A percentile compares a stretch with the other conserved stretches of the same genome.
phyloP scores from a whole-genome alignment of 2,888 invertebrate genomes.

The Subacronicta megacephala region DNA sequence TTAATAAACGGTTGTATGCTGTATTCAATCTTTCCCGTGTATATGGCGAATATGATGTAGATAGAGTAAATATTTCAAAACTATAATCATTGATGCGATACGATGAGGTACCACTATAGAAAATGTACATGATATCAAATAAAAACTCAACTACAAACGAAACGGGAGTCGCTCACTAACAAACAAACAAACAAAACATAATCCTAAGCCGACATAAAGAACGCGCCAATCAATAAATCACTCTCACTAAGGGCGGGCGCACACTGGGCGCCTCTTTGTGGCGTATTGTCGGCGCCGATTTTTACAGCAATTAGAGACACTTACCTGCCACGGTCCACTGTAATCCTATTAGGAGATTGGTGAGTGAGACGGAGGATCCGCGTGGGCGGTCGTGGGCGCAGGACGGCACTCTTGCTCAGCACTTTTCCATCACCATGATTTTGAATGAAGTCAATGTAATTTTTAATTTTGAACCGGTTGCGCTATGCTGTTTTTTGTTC shows the following conservation, averaged over 20 bases:
- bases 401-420: conserved; percentile 61
- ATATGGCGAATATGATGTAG: too few relatives aligned
- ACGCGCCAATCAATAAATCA: conserved; percentile 86
- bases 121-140: conserved; percentile 36
- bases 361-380: conserved; percentile 64
- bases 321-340: conserved; percentile 83
- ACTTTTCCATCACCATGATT: conserved; percentile 45
- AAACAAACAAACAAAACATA: conserved; percentile 83
- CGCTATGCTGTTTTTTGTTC: too few relatives aligned
- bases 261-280: conserved; percentile 81
- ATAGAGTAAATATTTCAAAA: too few relatives aligned
- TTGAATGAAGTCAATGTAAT: conserved; percentile 60
- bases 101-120: conserved; percentile 26
- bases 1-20: too few relatives aligned
- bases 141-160: conserved; percentile 43
- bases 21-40: too few relatives aligned
- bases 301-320: conserved; percentile 88
- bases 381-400: conserved; percentile 72
- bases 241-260: conserved; percentile 79
- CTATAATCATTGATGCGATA: conserved; percentile 9
- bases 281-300: conserved; percentile 83
- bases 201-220: conserved; percentile 80
- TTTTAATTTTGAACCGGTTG: conserved; percentile 58
- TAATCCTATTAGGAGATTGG: conserved; percentile 83
- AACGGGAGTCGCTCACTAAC: conserved; percentile 79